Percentiles rank a stretch among this genome's conserved stretches.
These are phyloP conservation scores for Monochamus saltuarius DNA, from an alignment of 1,140 invertebrate species.

Conservation along the genomic window DNA sequence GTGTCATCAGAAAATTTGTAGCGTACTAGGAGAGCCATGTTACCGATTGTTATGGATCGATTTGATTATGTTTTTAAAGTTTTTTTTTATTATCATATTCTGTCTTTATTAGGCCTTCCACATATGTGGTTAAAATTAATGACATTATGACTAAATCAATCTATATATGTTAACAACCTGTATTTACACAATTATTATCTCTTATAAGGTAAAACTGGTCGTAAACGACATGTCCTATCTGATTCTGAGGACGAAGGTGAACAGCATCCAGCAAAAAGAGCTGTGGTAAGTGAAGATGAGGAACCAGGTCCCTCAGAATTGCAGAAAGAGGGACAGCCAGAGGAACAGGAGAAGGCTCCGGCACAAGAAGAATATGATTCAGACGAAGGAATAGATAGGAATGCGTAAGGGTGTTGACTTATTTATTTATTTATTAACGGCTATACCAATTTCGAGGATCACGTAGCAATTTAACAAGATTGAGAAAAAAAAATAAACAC, in stretches of 20 bases:
- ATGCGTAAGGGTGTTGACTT: constrained; percentile 44
- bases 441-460: neutral
- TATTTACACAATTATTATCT: neutral
- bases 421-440: neutral
- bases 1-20: too few relatives aligned
- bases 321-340: constrained; percentile 48
- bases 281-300: constrained; percentile 58
- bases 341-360: constrained; percentile 39
- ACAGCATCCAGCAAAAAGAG: constrained; percentile 49
- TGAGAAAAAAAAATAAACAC: too few relatives aligned
- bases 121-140: too few relatives aligned
- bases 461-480: too few relatives aligned
- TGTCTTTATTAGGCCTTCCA: too few relatives aligned
- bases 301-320: constrained; percentile 50
- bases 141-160: too few relatives aligned
- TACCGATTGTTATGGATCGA: too few relatives aligned
- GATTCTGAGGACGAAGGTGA: constrained; percentile 60
- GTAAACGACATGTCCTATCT: constrained; percentile 54
- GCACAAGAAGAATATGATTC: constrained; percentile 52
- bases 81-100: too few relatives aligned
- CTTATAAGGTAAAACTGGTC: constrained; percentile 29
- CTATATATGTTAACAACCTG: constrained; percentile 10
- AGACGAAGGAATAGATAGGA: constrained; percentile 60
- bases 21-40: too few relatives aligned
- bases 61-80: too few relatives aligned